Evolutionary conservation across 2,888 invertebrate genomes (phyloP), one percentile per base, ranked within the genome.

Genomic region (Drosophila austrosaltans): DNA sequence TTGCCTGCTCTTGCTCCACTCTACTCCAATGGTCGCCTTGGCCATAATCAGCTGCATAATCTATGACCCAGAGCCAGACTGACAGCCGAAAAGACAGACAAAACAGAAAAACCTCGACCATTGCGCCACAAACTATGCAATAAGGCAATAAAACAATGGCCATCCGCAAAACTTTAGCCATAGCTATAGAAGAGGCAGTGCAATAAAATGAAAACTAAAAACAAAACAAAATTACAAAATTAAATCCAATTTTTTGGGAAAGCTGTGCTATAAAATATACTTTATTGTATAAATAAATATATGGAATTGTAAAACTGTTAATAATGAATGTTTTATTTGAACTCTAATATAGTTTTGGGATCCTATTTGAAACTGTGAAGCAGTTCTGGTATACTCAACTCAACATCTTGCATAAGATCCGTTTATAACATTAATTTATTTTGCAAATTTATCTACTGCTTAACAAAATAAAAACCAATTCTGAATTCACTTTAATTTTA

Each of bases 121-220:
- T 53, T 75, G 64, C 66, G 59, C 72, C 75, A 70, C 72, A 63
- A 69, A 78, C 65, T 61, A 65, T 76, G 54, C 65, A 75, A 75
- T 53, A 39, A 57, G 57, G 66, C 70, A 64, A 76, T 78, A 73
- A 81, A 76, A 72, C 71, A 81, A 78, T 40, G 61, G 63, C 48
- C 39, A 39, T 42, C 61, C 62, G 22, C 30, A 53, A 62, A 53
- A 62, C 56, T 53, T 56, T 60, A 58, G 58, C n/a, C n/a, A n/a
- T n/a, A n/a, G n/a, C 58, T 28, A 63, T 60, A 61, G 44, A 53
- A 53, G 28, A 42, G n/a, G 7, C 56, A 56, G 28, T 56, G 56
- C 56, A 32, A 32, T 56, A 32, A 30, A 32, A 48, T 48, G 25
- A 48, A 48, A 48, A 48, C 48, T 48, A 7, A 48, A 3, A 40